phyloP scores from a whole-genome alignment of 2,113 vertebrate genomes.

The Ageneiosus marmoratus region DNA sequence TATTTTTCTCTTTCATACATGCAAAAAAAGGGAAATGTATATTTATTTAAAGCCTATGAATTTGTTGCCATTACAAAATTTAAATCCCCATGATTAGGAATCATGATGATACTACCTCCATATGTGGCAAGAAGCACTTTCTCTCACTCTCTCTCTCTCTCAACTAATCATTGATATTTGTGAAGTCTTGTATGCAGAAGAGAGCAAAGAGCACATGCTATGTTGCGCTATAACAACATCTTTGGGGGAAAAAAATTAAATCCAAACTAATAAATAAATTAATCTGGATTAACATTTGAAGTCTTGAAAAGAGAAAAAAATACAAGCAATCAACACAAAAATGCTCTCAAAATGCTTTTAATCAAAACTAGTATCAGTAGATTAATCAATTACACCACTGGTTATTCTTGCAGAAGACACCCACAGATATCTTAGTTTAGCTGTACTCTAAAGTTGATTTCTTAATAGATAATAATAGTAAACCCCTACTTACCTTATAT shows the following conservation, averaged over 20 bases:
- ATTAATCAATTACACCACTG: not conserved
- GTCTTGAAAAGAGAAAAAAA: not conserved
- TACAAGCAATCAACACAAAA: not conserved
- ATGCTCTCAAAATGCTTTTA: not conserved
- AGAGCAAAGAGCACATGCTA: not conserved
- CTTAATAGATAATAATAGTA: not conserved
- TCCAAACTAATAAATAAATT: not conserved
- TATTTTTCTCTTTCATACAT: not conserved
- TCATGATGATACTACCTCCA: not conserved
- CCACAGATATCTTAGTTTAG: not conserved
- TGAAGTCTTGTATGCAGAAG: not conserved
- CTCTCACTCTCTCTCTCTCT: not conserved
- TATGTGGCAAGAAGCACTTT: not conserved
- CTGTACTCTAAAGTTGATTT: not conserved
- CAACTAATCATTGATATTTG: not conserved
- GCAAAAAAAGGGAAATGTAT: not conserved
- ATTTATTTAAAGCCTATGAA: not conserved
- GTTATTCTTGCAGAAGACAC: not conserved
- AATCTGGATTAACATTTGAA: not conserved
- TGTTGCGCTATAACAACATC: not conserved
- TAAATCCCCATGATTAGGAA: not conserved
- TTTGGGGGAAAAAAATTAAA: not conserved
- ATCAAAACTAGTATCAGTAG: not conserved
- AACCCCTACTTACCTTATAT: not conserved
- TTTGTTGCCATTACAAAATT: not conserved